Evolutionary conservation across 2,888 invertebrate species (phyloP), one percentile per base, ranked within the genome.

Genomic region (Cenopis cana): DNA sequence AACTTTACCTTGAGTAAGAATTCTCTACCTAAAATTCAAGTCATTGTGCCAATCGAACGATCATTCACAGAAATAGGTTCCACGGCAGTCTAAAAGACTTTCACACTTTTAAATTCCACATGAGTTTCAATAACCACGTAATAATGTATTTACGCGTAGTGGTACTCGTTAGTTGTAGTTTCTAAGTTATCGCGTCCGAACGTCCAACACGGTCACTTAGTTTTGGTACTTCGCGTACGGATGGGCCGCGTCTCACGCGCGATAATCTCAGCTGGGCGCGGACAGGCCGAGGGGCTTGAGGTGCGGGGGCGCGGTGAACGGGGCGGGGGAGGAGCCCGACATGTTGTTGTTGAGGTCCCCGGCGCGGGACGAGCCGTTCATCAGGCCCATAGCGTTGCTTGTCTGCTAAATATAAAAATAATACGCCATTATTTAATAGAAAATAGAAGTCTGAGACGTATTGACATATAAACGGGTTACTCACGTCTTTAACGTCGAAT

Each of bases 331-430:
- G 74, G 94, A 85, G 75, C 92, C 94, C 17, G 95, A 95, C 95
- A 95, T 95, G 89, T 95, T 95, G 91, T 95, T 95, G 93, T 95
- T 95, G 77, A 95, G 87, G 84, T 95, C 95, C n/a, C 95, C 95
- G 65, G 95, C 89, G 70, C 91, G 84, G 74, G 88, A 82, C 2
- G 92, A 89, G 41, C 93, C 95, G 85, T 95, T 95, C 92, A 95
- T 94, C 80, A 95, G 85, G 52, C 87, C 84, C 90, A 93, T 91
- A 2, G 91, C 86, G 80, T 89, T 90, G 85, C 85, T 92, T 52
- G 90, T 85, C 91, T 93, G 91, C 82, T 80, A 77, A 74, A 82
- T 76, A 65, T 17, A 56, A 41, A 24, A 24, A 3, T 24, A 24
- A 24, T 24, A 24, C 24, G 24, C 4, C 24, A 24, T 24, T 24